Percentiles rank a stretch among this genome's conserved stretches.
Evolutionary conservation across 2,888 invertebrate species (phyloP).

Genomic region (Chymomyza caudatula): DNA sequence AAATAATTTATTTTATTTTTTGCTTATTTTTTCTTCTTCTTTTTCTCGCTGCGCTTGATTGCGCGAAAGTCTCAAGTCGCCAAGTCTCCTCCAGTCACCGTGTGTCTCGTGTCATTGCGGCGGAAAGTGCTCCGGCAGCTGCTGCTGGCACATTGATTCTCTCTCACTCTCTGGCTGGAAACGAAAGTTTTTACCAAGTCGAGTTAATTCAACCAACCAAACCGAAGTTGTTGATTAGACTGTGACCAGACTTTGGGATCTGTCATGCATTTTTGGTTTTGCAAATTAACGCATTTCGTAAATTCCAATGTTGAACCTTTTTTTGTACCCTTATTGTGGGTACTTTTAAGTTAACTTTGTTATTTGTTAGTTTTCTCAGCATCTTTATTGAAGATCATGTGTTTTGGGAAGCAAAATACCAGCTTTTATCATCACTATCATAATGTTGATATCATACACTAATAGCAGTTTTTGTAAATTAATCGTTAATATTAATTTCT

Average conservation of each 20-base stretch:
- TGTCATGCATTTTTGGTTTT: neutral
- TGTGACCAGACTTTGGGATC: neutral
- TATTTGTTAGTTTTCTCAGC: no score
- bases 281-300: neutral
- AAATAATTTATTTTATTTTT: constrained; percentile 51
- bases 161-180: neutral
- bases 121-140: neutral
- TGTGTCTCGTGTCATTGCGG: neutral
- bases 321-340: no score
- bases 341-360: no score
- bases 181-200: neutral
- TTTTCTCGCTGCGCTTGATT: constrained; percentile 14
- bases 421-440: no score
- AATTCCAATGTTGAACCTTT: no score
- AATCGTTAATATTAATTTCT: no score
- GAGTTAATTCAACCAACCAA: neutral
- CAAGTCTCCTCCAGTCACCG: neutral
- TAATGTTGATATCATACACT: no score
- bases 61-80: constrained; percentile 50
- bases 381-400: no score
- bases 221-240: neutral
- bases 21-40: neutral
- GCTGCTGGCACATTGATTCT: neutral
- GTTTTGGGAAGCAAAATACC: no score
- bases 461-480: no score